Conservation (phyloP, 2,797 vertebrate species). For the Girardinus metallicus region DNA sequence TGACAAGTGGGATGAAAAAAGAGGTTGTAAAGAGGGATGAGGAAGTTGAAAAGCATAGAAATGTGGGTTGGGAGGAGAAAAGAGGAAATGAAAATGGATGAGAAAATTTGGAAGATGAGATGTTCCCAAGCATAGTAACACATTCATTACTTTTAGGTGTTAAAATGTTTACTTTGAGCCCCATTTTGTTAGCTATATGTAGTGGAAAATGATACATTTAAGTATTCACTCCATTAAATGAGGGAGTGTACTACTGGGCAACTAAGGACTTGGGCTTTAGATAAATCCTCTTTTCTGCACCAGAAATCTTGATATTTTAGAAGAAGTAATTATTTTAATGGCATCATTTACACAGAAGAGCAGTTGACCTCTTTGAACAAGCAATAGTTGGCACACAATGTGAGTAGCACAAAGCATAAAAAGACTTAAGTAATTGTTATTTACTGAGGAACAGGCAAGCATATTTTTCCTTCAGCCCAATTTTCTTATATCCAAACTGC, state of each 20-base stretch:
- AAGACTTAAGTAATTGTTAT: neutral
- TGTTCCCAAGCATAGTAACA: neutral
- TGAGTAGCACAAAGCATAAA: neutral
- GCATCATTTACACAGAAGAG: neutral
- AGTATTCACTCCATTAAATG: neutral
- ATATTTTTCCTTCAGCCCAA: neutral
- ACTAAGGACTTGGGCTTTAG: neutral
- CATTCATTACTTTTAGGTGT: neutral
- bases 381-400: neutral
- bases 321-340: neutral
- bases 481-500: neutral
- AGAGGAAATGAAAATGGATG: neutral
- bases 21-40: neutral
- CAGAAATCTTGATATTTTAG: neutral
- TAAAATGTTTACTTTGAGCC: neutral
- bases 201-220: neutral
- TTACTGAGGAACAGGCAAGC: neutral
- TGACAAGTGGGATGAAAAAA: neutral
- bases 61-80: neutral
- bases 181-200: neutral
- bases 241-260: neutral
- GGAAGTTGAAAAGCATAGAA: neutral
- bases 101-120: neutral
- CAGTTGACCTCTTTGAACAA: neutral
- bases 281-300: neutral